Base-by-base conservation (phyloP, 2,888 invertebrate species). In the Drosophila koepferae region DNA sequence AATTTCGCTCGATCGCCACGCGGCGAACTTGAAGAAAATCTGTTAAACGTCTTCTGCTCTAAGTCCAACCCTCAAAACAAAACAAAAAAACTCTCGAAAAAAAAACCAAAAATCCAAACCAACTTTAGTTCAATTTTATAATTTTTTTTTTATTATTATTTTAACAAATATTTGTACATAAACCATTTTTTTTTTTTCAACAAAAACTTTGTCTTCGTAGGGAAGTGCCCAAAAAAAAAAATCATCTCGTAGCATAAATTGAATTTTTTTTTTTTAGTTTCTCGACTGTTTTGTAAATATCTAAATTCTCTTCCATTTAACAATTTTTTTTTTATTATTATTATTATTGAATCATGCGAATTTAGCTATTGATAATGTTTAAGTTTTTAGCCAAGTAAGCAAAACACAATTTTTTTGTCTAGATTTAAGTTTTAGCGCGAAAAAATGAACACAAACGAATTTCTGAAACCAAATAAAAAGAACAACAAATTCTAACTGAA, bases 371-470 rank as follows among this genome's bases (percentile, higher is more conserved):
- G 75, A 82, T 90, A 84, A 79, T 74, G 61, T 64, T 80, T 90
- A 89, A 86, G 90, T 89, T 84, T 78, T 74, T 88, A 88, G 82
- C 58, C 65, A 70, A 43, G 44, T 85, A 89, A 73, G 51, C 40
- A 71, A 80, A 80, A 68, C 64, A 71, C 48, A 48, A 48, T 88
- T 90, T 86, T 86, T 86, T 86, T 86, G 89, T 90, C 72, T 86
- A 86, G 89, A 65, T 55, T 72, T 86, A 86, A 86, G 86, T 90
- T 88, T 90, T 87, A 87, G 89, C 77, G 90, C 67, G 87, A 89
- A 87, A 90, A 77, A 82, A 87, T 53, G 63, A 76, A 71, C 71
- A 72, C 85, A 81, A 88, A 84, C 90, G 91, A 91, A 90, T 91
- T 91, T 91, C 77, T 72, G 72, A 89, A 81, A 89, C 81, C 81